phyloP scores from a whole-genome alignment of 2,113 vertebrate species.

The Cardinalis cardinalis region DNA sequence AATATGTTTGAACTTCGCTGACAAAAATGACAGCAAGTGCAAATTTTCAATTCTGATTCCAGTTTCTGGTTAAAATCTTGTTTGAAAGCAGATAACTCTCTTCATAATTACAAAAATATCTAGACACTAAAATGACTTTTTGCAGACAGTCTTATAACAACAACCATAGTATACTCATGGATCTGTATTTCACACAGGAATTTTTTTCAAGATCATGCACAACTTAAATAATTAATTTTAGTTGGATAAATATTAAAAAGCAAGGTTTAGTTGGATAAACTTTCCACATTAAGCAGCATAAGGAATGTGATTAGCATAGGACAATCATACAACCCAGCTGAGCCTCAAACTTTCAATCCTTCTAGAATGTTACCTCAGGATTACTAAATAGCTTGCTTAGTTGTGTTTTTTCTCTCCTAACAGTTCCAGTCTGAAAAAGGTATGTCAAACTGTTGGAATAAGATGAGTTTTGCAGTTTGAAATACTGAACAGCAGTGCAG shows the following conservation, averaged over 20 bases:
- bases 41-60: background rate
- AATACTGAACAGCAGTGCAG: slow-evolving; percentile 53
- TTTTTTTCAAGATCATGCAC: background rate
- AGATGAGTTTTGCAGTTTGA: slow-evolving; percentile 59
- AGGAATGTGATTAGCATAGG: slow-evolving; percentile 24
- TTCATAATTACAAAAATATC: background rate
- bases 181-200: background rate
- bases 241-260: slow-evolving; percentile 43
- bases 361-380: slow-evolving; percentile 38
- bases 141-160: background rate
- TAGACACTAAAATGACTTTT: background rate
- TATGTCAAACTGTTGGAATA: slow-evolving; percentile 16
- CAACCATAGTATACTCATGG: background rate
- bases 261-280: slow-evolving; percentile 50
- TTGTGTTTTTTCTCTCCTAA: slow-evolving; percentile 46
- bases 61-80: background rate
- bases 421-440: slow-evolving; percentile 19
- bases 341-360: slow-evolving; percentile 31
- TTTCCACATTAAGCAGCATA: slow-evolving; percentile 21
- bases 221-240: slow-evolving; percentile 53
- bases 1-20: background rate
- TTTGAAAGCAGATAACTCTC: background rate
- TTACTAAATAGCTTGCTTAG: slow-evolving; percentile 61
- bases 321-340: slow-evolving; percentile 21
- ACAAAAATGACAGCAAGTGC: background rate